Conservation (phyloP, 2,797 vertebrate species). For the Pangasius krempfi region DNA sequence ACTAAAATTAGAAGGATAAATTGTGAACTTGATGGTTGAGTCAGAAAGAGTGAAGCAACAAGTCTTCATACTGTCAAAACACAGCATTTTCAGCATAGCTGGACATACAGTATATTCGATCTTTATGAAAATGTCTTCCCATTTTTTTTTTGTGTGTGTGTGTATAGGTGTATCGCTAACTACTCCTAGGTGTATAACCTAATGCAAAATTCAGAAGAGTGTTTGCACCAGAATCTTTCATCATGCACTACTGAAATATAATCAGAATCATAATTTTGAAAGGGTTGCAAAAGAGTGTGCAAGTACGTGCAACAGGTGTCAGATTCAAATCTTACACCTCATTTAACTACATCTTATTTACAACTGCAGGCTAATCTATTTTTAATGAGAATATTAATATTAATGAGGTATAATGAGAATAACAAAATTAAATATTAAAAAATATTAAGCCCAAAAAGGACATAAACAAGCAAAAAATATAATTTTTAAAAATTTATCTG, state of each 20-base stretch:
- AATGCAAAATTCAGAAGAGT: background rate
- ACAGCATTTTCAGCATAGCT: background rate
- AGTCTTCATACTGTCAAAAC: background rate
- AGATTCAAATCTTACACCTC: background rate
- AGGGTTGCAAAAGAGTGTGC: background rate
- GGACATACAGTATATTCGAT: background rate
- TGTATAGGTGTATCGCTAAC: background rate
- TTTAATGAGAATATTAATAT: too few relatives aligned
- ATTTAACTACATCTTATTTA: background rate
- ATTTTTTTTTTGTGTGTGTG: background rate
- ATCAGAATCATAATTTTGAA: background rate
- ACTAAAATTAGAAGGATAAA: conserved; percentile 45
- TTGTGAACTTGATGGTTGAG: conserved; percentile 10
- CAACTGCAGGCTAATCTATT: background rate
- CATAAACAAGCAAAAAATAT: background rate
- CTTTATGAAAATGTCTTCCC: background rate
- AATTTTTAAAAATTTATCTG: too few relatives aligned
- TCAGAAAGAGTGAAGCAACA: conserved; percentile 7
- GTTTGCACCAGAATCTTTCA: background rate
- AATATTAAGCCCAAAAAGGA: background rate
- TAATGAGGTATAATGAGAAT: background rate
- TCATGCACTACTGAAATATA: background rate
- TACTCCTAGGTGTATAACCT: background rate
- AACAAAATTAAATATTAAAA: background rate
- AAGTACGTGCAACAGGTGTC: background rate